Evolutionary conservation across 2,113 vertebrate species (phyloP).

Genomic region (Rhinichthys klamathensis): DNA sequence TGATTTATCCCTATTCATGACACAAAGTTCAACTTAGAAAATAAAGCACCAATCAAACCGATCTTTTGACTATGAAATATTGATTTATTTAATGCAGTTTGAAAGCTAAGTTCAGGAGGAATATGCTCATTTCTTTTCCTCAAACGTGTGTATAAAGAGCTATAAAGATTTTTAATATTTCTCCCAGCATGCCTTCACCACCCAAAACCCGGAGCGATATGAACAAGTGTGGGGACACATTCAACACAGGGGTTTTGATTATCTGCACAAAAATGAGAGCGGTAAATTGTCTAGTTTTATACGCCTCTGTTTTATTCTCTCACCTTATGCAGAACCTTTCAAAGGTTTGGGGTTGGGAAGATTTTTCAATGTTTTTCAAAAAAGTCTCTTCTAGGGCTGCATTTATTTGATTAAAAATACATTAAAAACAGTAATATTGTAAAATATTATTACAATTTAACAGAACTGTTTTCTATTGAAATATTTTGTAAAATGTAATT

Average conservation of each 20-base stretch:
- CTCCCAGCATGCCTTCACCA: neutral
- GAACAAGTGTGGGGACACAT: slow-evolving; percentile 15
- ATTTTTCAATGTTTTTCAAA: neutral
- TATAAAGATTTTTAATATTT: slow-evolving; percentile 1
- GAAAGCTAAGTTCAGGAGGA: neutral
- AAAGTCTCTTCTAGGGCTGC: neutral
- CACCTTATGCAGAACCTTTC: neutral
- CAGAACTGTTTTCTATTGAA: no score
- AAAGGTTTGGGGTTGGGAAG: neutral
- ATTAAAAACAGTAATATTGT: neutral
- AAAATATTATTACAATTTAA: neutral
- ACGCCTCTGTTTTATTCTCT: neutral
- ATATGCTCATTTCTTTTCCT: neutral
- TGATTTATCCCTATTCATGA: neutral
- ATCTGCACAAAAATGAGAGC: neutral
- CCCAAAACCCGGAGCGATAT: neutral
- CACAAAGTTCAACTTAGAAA: neutral
- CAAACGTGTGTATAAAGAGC: neutral
- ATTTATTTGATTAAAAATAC: neutral
- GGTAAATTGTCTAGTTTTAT: neutral
- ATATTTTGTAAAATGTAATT: no score
- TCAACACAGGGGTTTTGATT: slow-evolving; percentile 8
- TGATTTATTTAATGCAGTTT: neutral
- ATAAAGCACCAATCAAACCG: neutral
- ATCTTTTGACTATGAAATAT: neutral